Conservation (phyloP, 2,113 vertebrate species). For the Alligator mississippiensis region DNA sequence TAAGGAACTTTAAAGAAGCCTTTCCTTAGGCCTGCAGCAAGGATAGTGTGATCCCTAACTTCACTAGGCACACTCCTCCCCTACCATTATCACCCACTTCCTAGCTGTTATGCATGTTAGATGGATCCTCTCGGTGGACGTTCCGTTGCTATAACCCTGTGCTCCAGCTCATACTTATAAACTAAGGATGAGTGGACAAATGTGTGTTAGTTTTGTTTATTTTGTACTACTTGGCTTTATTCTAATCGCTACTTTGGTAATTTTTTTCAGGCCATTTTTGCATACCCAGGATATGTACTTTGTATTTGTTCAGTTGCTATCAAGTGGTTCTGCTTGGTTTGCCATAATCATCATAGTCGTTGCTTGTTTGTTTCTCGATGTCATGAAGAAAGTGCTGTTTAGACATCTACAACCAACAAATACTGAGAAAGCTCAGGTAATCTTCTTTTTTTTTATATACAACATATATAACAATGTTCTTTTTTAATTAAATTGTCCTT, state of each 20-base stretch:
- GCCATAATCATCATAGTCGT: conserved; percentile 94
- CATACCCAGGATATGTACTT: conserved; percentile 98
- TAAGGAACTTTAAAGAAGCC: neutral
- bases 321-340: conserved; percentile 97
- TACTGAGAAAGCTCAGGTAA: conserved; percentile 97
- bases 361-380: conserved; percentile 91
- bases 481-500: neutral
- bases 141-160: neutral
- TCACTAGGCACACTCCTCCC: neutral
- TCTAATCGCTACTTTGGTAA: conserved; percentile 41
- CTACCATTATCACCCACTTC: neutral
- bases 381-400: conserved; percentile 95
- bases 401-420: conserved; percentile 91
- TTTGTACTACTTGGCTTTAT: neutral
- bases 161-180: neutral
- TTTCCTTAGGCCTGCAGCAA: neutral
- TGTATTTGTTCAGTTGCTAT: conserved; percentile 95
- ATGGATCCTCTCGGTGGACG: neutral
- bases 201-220: neutral
- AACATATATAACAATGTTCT: neutral
- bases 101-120: neutral
- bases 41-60: neutral
- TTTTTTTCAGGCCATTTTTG: conserved; percentile 91
- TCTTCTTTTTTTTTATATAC: conserved; percentile 17
- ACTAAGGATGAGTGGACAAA: neutral